Percentiles rank a stretch among this genome's conserved stretches.
These are phyloP conservation scores for Branchinecta lynchi DNA, from an alignment of 1,140 invertebrate genomes.

Conservation along the genomic window DNA sequence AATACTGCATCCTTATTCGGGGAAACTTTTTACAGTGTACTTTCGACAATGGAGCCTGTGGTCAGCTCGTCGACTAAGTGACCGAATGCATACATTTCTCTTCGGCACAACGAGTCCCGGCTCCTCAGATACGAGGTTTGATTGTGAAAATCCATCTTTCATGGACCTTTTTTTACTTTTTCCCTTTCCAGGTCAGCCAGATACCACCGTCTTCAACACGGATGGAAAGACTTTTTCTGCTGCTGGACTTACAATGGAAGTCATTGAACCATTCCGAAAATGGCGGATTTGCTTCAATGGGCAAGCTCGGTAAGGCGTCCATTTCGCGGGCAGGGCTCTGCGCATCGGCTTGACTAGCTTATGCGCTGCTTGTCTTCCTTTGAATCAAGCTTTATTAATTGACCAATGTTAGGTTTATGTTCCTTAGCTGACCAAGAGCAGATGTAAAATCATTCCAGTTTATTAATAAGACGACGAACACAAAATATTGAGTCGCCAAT, in stretches of 20 bases:
- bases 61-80: not conserved
- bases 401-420: no score
- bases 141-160: not conserved
- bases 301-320: slow-evolving; percentile 30
- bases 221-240: slow-evolving; percentile 33
- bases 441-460: no score
- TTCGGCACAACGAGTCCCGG: not conserved
- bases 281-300: slow-evolving; percentile 45
- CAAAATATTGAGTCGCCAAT: no score
- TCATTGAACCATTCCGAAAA: slow-evolving; percentile 35
- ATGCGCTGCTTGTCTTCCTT: no score
- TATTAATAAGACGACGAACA: no score
- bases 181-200: slow-evolving; percentile 30
- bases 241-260: slow-evolving; percentile 40
- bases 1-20: not conserved
- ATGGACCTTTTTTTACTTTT: not conserved
- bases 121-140: no score
- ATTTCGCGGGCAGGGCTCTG: no score
- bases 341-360: no score
- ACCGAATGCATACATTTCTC: not conserved
- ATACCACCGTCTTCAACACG: slow-evolving; percentile 30
- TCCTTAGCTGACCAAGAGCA: no score
- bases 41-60: not conserved
- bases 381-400: no score
- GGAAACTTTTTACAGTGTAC: not conserved